A percentile compares a stretch with the other conserved stretches of the same genome.
phyloP scores from a whole-genome alignment of 2,113 vertebrate genomes.

The Hoplias malabaricus region DNA sequence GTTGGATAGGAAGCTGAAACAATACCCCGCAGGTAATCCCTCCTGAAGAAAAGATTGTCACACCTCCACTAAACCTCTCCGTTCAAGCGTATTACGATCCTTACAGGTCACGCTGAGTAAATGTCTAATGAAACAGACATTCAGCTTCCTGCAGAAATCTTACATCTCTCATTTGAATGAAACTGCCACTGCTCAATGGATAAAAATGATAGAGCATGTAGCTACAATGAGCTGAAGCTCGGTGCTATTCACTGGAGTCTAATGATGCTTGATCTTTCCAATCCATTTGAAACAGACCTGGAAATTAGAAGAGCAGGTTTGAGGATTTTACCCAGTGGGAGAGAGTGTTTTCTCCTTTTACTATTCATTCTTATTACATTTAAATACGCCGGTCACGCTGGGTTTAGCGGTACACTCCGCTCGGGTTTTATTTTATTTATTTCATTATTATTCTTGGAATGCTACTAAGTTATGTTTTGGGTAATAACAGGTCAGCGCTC shows the following conservation, averaged over 20 bases:
- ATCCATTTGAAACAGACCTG: background rate
- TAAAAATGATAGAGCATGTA: background rate
- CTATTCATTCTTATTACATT: background rate
- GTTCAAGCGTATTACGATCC: background rate
- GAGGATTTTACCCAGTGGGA: background rate
- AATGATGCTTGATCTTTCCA: background rate
- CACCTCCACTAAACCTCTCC: slow-evolving; percentile 2
- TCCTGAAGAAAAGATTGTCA: slow-evolving; percentile 3
- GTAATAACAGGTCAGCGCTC: too few relatives aligned
- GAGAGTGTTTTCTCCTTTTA: background rate
- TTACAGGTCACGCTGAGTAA: background rate
- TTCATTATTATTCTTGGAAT: too few relatives aligned
- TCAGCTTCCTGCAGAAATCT: background rate
- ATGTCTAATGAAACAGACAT: slow-evolving; percentile 26
- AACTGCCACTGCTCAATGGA: background rate
- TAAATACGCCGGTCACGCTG: background rate
- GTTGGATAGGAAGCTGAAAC: slow-evolving; percentile 1
- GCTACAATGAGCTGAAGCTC: background rate
- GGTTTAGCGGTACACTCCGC: background rate
- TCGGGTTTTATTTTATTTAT: too few relatives aligned
- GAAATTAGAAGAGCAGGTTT: background rate
- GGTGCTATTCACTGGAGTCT: background rate
- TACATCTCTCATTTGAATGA: background rate
- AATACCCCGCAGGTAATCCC: slow-evolving; percentile 8
- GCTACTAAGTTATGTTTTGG: too few relatives aligned